Conservation (phyloP, 2,113 vertebrate species). For the Bubo scandiacus region DNA sequence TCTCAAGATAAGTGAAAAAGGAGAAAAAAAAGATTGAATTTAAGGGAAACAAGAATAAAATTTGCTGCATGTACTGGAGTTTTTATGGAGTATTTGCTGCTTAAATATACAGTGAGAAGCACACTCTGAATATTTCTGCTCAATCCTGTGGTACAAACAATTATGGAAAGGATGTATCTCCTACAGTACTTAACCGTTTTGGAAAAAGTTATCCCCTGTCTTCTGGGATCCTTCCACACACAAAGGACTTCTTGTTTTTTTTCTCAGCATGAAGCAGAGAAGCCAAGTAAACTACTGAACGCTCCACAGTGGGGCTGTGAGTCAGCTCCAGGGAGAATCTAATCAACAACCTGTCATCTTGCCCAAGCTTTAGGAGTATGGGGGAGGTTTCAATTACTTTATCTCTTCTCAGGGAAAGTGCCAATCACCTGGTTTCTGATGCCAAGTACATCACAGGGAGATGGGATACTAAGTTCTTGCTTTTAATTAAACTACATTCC, state of each 20-base stretch:
- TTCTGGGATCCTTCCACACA: background rate
- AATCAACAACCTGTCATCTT: background rate
- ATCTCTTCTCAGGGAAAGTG: background rate
- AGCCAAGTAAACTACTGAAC: slow-evolving; percentile 28
- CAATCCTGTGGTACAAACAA: background rate
- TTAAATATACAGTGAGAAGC: background rate
- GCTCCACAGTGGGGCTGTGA: background rate
- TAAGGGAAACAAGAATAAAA: background rate
- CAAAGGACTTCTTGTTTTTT: background rate
- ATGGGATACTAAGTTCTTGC: background rate
- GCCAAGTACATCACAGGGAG: background rate
- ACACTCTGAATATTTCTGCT: background rate
- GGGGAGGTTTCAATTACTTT: background rate
- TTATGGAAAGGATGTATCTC: background rate
- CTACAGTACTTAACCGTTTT: background rate
- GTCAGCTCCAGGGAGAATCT: background rate
- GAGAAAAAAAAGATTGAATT: background rate
- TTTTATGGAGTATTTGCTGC: background rate
- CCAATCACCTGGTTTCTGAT: background rate
- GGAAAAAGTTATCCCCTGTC: background rate
- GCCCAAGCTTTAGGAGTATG: background rate
- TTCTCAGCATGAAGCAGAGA: background rate
- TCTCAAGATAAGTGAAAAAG: background rate
- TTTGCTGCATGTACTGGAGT: background rate
- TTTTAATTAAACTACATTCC: background rate